phyloP scores from a whole-genome alignment of 2,113 vertebrate genomes.

The Seriola quinqueradiata region DNA sequence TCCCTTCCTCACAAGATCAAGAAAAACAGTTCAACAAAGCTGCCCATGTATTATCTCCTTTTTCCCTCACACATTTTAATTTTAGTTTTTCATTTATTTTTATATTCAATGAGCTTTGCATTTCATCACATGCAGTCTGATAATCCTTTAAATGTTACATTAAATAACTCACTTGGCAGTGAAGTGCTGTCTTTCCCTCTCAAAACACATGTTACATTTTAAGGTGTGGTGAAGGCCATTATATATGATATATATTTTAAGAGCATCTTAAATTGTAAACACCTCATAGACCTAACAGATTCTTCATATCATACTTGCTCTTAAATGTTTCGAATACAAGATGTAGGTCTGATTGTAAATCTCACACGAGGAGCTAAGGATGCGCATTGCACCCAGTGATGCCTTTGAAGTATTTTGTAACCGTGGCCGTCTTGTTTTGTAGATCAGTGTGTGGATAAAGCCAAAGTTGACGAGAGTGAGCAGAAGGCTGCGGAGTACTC shows the following conservation, averaged over 20 bases:
- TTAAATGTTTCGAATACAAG: conserved; percentile 10
- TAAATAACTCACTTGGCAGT: no score
- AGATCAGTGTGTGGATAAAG: conserved; percentile 97
- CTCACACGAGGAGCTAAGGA: conserved; percentile 3
- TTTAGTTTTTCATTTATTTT: background rate
- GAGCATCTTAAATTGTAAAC: background rate
- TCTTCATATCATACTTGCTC: background rate
- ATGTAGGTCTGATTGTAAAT: conserved; percentile 10
- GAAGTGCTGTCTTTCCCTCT: no score
- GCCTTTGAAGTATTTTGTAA: conserved; percentile 17
- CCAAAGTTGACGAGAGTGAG: conserved; percentile 96
- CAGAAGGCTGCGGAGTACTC: conserved; percentile 95
- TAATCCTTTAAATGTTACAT: no score
- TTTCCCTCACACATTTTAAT: background rate
- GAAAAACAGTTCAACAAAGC: background rate
- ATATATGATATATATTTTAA: background rate
- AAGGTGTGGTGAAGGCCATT: no score
- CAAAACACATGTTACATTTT: no score
- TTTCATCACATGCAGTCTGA: background rate
- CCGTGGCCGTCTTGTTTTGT: conserved; percentile 55
- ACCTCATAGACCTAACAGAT: background rate
- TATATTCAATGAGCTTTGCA: background rate
- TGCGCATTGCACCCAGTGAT: background rate
- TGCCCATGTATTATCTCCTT: background rate
- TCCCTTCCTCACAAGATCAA: conserved; percentile 12